Conservation (phyloP, 1,140 invertebrate genomes). For the Paramacrobiotus metropolitanus region DNA sequence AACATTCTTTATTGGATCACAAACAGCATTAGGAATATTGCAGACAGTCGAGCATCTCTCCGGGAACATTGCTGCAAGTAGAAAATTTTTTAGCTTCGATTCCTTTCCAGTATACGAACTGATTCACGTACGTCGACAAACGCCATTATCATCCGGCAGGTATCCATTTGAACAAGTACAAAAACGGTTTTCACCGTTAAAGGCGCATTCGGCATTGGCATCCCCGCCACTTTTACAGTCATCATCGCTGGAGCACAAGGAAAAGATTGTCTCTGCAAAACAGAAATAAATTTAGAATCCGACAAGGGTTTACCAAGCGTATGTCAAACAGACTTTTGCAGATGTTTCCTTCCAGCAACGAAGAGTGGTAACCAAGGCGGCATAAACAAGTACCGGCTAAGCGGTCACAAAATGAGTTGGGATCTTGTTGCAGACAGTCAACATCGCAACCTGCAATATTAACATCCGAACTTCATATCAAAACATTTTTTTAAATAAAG, state of each 20-base stretch:
- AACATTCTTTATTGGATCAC: background rate
- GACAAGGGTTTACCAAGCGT: background rate
- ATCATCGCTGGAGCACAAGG: background rate
- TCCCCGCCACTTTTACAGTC: background rate
- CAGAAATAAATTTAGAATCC: background rate
- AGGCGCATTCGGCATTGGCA: background rate
- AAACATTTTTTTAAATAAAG: too few relatives aligned
- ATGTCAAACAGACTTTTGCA: background rate
- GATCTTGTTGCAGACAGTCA: background rate
- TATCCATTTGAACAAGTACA: conserved; percentile 3
- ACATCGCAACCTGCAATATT: background rate
- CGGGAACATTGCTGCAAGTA: background rate
- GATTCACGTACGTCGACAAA: background rate
- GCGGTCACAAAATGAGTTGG: background rate
- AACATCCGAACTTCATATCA: too few relatives aligned
- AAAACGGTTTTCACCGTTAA: background rate
- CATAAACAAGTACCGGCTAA: background rate
- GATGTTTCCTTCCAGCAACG: background rate
- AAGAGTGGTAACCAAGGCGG: background rate
- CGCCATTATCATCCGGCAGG: background rate
- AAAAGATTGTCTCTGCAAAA: background rate
- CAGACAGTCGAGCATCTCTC: background rate
- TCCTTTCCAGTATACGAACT: background rate
- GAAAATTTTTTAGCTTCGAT: background rate
- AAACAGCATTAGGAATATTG: background rate